Conservation (phyloP, 2,113 vertebrate genomes). For the Eclectus roratus region DNA sequence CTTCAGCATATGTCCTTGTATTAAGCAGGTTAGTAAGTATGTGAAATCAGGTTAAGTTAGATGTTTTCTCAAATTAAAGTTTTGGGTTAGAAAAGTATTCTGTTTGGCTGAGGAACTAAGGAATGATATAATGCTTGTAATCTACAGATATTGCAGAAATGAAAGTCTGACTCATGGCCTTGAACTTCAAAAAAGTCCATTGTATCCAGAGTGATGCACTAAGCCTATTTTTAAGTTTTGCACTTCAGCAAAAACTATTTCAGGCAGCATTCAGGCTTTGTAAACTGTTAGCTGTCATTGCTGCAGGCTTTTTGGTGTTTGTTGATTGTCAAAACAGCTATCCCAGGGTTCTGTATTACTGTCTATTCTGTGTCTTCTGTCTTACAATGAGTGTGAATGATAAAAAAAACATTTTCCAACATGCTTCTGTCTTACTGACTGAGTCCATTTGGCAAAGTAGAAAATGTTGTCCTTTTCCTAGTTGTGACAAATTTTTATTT, state of each 20-base stretch:
- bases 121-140: neutral
- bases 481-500: neutral
- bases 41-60: neutral
- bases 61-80: neutral
- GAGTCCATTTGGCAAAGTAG: neutral
- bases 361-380: neutral
- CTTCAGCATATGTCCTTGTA: neutral
- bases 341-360: neutral
- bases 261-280: neutral
- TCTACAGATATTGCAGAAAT: neutral
- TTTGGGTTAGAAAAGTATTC: neutral
- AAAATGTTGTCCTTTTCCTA: neutral
- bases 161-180: neutral
- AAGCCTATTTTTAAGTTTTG: neutral
- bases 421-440: neutral
- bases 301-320: neutral
- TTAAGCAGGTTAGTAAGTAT: neutral
- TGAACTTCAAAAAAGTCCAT: neutral
- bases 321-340: neutral
- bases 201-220: neutral
- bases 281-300: neutral
- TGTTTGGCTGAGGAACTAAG: neutral
- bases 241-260: neutral
- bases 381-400: neutral
- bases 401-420: neutral